Base-by-base conservation (phyloP, 1,140 invertebrate species). In the Drosophila carrolli region DNA sequence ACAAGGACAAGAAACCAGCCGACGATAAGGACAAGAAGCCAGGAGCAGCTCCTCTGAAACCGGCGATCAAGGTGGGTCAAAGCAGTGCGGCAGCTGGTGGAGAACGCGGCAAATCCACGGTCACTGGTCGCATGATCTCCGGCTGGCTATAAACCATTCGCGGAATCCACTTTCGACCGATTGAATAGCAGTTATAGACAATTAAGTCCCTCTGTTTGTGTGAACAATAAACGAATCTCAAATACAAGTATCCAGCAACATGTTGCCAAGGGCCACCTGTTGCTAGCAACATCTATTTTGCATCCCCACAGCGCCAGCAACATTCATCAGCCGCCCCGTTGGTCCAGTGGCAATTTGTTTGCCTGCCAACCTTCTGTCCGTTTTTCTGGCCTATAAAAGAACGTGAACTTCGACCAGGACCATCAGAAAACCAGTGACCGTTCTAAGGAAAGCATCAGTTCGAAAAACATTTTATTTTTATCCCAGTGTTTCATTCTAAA, bases 91-190 rank as follows among this genome's bases (percentile, higher is more conserved):
- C 89, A 8, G 91, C 91, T 1, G 91, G 91, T 23, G 91, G 91
- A 11, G 91, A 92, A n/a, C 81, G 91, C 9, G 91, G 91, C 27
- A 92, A 92, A 54, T 92, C 91, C 1, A 91, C 90, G 14, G 91
- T 92, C 32, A 92, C 91, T 1, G 91, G 91, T n/a, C 89, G 91
- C 59, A 92, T 92, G 91, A 92, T 92, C 47, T 92, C 91, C 19
- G 91, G 91, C 40, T 92, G 91, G 91, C 70, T 92, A 9, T 88
- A 84, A 16, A 10, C 6, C 13, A 44, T 46, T 8, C 1, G n/a
- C n/a, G 6, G 11, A 44, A 53, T 19, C 8, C 27, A 7, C 5
- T 19, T 44, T 29, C 29, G 16, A 32, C 29, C n/a, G 7, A 7
- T 10, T 58, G 13, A 38, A 2, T 16, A 62, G 37, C 46, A 43